phyloP scores from a whole-genome alignment of 92 coral and sea anemone species.

The Anthopleura xanthogrammica region DNA sequence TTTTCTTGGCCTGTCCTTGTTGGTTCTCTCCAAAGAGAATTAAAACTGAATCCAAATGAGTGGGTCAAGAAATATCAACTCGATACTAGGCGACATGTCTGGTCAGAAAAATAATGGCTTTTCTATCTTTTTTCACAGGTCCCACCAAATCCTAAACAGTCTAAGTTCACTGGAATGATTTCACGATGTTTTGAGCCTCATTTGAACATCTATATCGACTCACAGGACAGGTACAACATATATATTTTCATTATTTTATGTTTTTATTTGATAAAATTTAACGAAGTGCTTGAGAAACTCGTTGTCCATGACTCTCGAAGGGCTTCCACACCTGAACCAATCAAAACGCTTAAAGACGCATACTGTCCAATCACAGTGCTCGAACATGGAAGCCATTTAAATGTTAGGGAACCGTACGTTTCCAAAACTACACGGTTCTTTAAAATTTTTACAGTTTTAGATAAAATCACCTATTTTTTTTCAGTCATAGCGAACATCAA shows the following conservation, averaged over 20 bases:
- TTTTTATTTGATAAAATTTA: neutral
- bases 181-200: slow-evolving; percentile 98
- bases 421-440: neutral
- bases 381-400: slow-evolving; percentile 1
- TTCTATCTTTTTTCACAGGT: slow-evolving; percentile 34
- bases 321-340: slow-evolving; percentile 6
- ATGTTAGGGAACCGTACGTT: neutral
- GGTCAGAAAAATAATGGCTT: neutral
- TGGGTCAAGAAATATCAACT: no score
- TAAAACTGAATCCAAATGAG: neutral
- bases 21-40: neutral
- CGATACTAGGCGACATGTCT: no score
- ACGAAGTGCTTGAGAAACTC: neutral
- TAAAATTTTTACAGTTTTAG: no score
- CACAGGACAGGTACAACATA: slow-evolving; percentile 84
- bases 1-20: no score
- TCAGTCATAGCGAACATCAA: no score
- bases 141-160: slow-evolving; percentile 66
- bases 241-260: neutral
- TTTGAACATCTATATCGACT: slow-evolving; percentile 91
- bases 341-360: neutral
- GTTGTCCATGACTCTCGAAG: neutral
- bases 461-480: neutral
- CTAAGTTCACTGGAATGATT: slow-evolving; percentile 87
- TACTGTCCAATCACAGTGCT: neutral